Evolutionary conservation across 2,113 vertebrate species (phyloP), one percentile per base, ranked within the genome.

Genomic region (Pipra filicauda): DNA sequence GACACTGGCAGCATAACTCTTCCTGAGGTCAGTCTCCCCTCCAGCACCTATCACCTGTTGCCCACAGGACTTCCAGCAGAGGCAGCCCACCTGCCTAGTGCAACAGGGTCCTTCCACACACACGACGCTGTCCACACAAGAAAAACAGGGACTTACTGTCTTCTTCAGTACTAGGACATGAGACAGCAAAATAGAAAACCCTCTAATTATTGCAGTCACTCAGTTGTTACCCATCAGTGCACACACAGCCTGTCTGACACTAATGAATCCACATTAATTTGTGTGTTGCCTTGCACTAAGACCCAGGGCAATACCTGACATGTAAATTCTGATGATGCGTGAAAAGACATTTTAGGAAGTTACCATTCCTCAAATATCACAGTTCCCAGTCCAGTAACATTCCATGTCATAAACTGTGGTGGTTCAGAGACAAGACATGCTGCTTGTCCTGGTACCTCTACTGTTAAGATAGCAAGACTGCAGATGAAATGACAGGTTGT

Each of bases 161-260:
- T 0, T 33, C 52, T 57, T 57, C 57, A n/a, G 26, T 33, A 65
- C 33, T 46, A 75, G 10, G n/a, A 31, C 7, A n/a, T 0, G 2
- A 88, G 48, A 64, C 41, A 66, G 59, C 43, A 88, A 46, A 5
- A 12, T 0, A 49, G 23, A 31, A 67, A 73, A 37, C 24, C 3
- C 72, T 67, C 49, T 18, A 6, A 14, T 39, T 51, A 66, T 15
- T 69, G 80, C 30, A 81, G 20, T 28, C 11, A n/a, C 11, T 19
- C 69, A 55, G 19, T 73, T n/a, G 31, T 11, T 31, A 46, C 10
- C 35, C 8, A 26, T 22, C n/a, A 59, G 18, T 9, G 35, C 44
- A 23, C 13, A 41, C 15, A 54, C 31, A 90, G 71, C 11, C 66
- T 24, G 28, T 6, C 43, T 57, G 2, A 39, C 2, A 27, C 14